These are phyloP conservation scores for Hirtodrosophila cameraria DNA, from an alignment of 2,888 invertebrate species.

Conservation along the genomic window DNA sequence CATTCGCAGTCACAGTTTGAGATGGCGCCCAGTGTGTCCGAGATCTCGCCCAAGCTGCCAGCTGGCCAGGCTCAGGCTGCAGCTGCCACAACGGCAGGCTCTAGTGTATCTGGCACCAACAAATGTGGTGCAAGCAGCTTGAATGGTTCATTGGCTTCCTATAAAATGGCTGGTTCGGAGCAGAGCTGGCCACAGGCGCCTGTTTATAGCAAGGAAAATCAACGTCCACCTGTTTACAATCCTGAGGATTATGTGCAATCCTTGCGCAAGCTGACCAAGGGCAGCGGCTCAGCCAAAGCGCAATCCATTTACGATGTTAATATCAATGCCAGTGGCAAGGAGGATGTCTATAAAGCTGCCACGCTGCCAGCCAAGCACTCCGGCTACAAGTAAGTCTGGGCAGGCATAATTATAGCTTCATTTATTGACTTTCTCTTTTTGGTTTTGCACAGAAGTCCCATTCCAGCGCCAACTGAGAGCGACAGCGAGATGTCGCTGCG, in stretches of 20 bases:
- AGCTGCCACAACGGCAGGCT: slow-evolving; percentile 9
- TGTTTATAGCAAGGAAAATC: slow-evolving; percentile 87
- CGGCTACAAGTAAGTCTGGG: slow-evolving; percentile 81
- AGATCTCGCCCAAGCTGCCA: slow-evolving; percentile 79
- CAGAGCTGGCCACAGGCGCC: slow-evolving; percentile 82
- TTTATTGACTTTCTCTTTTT: background rate
- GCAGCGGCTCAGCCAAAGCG: slow-evolving; percentile 62
- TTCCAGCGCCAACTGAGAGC: slow-evolving; percentile 86
- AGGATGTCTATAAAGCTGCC: slow-evolving; percentile 73
- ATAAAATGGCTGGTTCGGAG: slow-evolving; percentile 82
- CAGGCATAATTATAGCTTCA: background rate
- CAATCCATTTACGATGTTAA: slow-evolving; percentile 83
- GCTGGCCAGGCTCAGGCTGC: slow-evolving; percentile 34
- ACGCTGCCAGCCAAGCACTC: slow-evolving; percentile 83
- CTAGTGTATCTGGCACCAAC: slow-evolving; percentile 56
- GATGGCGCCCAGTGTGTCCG: slow-evolving; percentile 85
- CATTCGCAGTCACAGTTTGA: slow-evolving; percentile 55
- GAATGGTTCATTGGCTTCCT: slow-evolving; percentile 81
- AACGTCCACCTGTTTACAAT: slow-evolving; percentile 94
- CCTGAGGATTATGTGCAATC: slow-evolving; percentile 94
- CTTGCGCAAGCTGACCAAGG: slow-evolving; percentile 90
- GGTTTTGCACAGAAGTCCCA: slow-evolving; percentile 88
- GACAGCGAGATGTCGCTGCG: slow-evolving; percentile 94
- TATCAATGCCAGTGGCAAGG: slow-evolving; percentile 50
- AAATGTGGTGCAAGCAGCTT: slow-evolving; percentile 79